Percentiles rank a stretch among this genome's conserved stretches.
Conservation (phyloP, 2,888 invertebrate species). For the Elysia crispata region DNA sequence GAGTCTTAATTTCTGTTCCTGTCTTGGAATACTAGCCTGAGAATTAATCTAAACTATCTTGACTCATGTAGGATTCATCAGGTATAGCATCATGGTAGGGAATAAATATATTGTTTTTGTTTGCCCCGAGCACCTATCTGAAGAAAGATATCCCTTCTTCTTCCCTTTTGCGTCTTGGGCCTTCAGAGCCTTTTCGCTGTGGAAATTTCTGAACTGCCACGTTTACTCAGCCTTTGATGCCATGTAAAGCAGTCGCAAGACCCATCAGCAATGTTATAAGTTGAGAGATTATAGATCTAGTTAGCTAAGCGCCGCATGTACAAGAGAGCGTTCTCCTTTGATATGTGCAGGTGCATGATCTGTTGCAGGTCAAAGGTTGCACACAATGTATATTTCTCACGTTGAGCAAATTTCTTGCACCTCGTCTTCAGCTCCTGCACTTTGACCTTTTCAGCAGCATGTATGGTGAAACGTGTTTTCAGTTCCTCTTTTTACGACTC, state of each 20-base stretch:
- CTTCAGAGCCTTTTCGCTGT: no score
- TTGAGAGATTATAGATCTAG: not conserved
- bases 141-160: no score
- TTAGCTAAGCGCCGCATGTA: slow-evolving; percentile 11
- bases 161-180: no score
- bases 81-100: no score
- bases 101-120: no score
- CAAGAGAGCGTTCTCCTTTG: slow-evolving; percentile 12
- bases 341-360: slow-evolving; percentile 10
- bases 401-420: not conserved
- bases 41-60: no score
- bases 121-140: no score
- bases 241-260: slow-evolving; percentile 18
- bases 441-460: slow-evolving; percentile 5
- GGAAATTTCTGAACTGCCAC: slow-evolving; percentile 21
- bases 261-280: slow-evolving; percentile 21
- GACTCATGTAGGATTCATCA: no score
- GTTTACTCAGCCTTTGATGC: slow-evolving; percentile 18
- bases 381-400: slow-evolving; percentile 9
- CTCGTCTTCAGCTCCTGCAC: not conserved
- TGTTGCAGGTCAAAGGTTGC: slow-evolving; percentile 29
- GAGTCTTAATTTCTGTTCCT: no score
- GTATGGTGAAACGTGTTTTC: not conserved
- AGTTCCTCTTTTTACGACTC: not conserved
- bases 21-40: no score